Evolutionary conservation across 2,797 vertebrate genomes (phyloP), one percentile per base, ranked within the genome.

Genomic region (Anguilla anguilla): DNA sequence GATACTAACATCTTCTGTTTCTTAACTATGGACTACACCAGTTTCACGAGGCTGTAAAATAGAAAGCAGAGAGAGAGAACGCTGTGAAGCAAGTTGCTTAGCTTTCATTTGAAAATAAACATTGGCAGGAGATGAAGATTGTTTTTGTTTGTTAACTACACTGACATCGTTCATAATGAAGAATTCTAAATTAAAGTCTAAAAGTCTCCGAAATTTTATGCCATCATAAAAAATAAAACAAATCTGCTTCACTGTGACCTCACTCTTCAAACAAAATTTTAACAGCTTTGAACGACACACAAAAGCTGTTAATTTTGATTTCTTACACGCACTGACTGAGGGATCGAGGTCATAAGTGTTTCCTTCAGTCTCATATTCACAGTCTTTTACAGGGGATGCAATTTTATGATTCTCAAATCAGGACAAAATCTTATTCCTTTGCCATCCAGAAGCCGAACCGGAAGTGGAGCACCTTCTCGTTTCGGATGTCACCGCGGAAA

Each of bases 401-500:
- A 82, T 49, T 49, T 49, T 82, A 46, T 82, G 31, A 51, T 82
- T 6, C 46, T 7, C 6, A 31, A 82, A 51, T 49, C 59, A 57
- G 92, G 87, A 93, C n/a, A 77, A 90, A 89, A 88, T 90, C 91
- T 90, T 93, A 90, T 87, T 91, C 87, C 89, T 89, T 88, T 95
- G 89, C 95, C 90, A 93, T 96, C 92, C 96, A 99, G 98, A 98
- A 95, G 95, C 96, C 0, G 97, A 99, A 94, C 98, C 97, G 0
- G 97, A 97, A 95, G 96, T 99, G 90, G 96, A 97, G 94, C 95
- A 97, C 93, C 96, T 99, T 85, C 93, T 96, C 88, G 96, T 98
- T 91, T 98, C 97, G 51, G 95, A 97, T 59, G 91, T 96, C 86
- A 97, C 96, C 67, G 94, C 96, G 0, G 95, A 97, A 0, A 95